phyloP scores from a whole-genome alignment of 2,797 vertebrate genomes.

The Macroramphosus scolopax region DNA sequence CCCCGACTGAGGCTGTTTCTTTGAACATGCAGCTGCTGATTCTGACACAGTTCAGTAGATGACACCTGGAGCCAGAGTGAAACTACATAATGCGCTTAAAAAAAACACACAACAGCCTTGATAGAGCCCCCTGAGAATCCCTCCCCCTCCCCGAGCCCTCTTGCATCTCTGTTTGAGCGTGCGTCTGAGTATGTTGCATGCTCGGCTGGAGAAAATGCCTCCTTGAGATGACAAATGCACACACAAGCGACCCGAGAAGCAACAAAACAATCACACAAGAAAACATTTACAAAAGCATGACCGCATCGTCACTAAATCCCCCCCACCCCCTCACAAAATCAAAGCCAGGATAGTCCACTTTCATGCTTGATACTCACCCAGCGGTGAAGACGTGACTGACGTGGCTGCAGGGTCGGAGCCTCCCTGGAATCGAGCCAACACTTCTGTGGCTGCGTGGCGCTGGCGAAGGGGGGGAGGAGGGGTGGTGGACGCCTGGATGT shows the following conservation, averaged over 20 bases:
- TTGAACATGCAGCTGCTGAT: conserved; percentile 43
- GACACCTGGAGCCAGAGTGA: conserved; percentile 54
- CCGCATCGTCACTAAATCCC: conserved; percentile 20
- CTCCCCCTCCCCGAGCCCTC: conserved; percentile 40
- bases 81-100: conserved; percentile 46
- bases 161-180: conserved; percentile 22
- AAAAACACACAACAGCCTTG: conserved; percentile 37
- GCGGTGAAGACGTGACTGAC: conserved; percentile 82
- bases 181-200: conserved; percentile 35
- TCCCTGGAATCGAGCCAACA: conserved; percentile 68
- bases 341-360: conserved; percentile 19
- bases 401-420: conserved; percentile 72
- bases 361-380: conserved; percentile 71
- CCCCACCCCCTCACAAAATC: conserved; percentile 6
- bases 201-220: conserved; percentile 54
- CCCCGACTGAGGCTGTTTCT: conserved; percentile 34
- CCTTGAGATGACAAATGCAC: conserved; percentile 49
- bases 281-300: conserved; percentile 20
- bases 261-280: conserved; percentile 45
- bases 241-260: conserved; percentile 43
- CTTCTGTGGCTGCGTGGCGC: conserved; percentile 46
- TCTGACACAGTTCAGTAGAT: conserved; percentile 50
- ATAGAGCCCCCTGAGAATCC: conserved; percentile 45
- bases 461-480: conserved; percentile 22
- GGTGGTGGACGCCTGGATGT: conserved; percentile 25